Evolutionary conservation across 2,888 invertebrate species (phyloP).

Genomic region (Matsumyia berberina): DNA sequence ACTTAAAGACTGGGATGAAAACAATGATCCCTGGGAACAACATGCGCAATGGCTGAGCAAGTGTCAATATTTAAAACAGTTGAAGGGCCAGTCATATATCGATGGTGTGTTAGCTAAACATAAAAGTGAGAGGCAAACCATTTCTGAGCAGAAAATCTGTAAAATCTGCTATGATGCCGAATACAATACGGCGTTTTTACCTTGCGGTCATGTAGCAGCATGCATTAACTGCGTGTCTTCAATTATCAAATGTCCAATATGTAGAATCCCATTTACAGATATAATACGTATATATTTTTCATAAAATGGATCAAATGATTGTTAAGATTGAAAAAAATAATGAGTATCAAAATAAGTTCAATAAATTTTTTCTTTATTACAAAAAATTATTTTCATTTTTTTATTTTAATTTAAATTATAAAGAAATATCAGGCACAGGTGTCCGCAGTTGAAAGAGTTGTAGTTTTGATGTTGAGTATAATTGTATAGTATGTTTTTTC

Average conservation of each 20-base stretch:
- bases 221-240: slow-evolving; percentile 96
- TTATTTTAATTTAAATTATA: slow-evolving; percentile 11
- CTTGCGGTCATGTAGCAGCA: slow-evolving; percentile 97
- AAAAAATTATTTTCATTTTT: background rate
- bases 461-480: slow-evolving; percentile 78
- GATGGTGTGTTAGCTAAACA: slow-evolving; percentile 83
- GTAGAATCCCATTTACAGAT: slow-evolving; percentile 90
- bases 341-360: background rate
- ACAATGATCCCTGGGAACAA: slow-evolving; percentile 97
- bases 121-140: slow-evolving; percentile 76
- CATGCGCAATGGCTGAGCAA: slow-evolving; percentile 97
- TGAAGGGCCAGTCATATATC: slow-evolving; percentile 92
- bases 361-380: background rate
- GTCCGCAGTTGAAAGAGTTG: slow-evolving; percentile 79
- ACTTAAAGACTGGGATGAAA: slow-evolving; percentile 95
- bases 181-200: slow-evolving; percentile 95
- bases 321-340: background rate
- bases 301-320: slow-evolving; percentile 77
- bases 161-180: slow-evolving; percentile 96
- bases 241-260: slow-evolving; percentile 94
- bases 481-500: slow-evolving; percentile 77
- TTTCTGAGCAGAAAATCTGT: slow-evolving; percentile 89
- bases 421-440: slow-evolving; percentile 79
- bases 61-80: slow-evolving; percentile 92
- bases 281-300: slow-evolving; percentile 85